Percentiles rank a stretch among this genome's conserved stretches.
Conservation (phyloP, 2,797 vertebrate species). For the Hippocampus kuda region DNA sequence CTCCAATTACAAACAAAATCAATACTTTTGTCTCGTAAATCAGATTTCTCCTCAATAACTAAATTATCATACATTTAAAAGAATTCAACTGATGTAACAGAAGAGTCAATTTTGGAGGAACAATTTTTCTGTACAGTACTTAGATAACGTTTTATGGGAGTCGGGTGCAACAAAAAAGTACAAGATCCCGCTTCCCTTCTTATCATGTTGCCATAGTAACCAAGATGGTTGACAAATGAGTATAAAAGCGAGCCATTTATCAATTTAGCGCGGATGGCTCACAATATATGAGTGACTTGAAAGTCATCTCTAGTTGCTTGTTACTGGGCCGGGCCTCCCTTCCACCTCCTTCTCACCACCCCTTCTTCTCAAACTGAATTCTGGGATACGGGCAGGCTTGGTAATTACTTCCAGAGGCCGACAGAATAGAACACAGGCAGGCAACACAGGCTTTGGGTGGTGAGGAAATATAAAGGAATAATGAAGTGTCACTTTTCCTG, state of each 20-base stretch:
- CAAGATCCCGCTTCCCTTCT: not conserved
- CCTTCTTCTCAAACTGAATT: constrained; percentile 63
- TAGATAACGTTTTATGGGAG: not conserved
- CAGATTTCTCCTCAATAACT: no score
- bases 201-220: not conserved
- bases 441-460: constrained; percentile 43
- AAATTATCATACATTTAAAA: no score
- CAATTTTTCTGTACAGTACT: not conserved
- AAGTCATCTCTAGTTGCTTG: constrained; percentile 37
- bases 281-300: constrained; percentile 34
- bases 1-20: not conserved
- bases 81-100: no score
- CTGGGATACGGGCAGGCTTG: constrained; percentile 60
- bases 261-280: constrained; percentile 24
- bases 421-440: constrained; percentile 38
- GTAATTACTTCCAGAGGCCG: constrained; percentile 76
- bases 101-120: no score
- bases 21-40: no score
- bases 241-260: constrained; percentile 2
- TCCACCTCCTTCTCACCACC: constrained; percentile 60
- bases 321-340: constrained; percentile 41
- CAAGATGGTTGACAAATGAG: not conserved
- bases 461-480: constrained; percentile 28
- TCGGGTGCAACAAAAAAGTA: not conserved
- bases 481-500: not conserved